Base-by-base conservation (phyloP, 1,140 invertebrate genomes). In the Drosophila cardini region DNA sequence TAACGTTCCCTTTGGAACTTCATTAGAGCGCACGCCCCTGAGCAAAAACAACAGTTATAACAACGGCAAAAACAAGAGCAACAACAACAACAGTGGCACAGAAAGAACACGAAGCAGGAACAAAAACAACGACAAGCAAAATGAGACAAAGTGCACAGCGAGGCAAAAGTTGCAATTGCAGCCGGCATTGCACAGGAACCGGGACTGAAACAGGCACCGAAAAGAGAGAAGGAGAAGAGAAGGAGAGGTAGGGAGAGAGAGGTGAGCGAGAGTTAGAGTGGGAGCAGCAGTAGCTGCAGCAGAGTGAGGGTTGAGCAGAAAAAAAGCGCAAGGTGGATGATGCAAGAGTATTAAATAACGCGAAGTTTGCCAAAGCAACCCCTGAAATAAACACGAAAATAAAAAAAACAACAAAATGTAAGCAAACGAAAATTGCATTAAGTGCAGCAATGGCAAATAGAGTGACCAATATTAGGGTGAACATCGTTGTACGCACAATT, bases 301-400 rank as follows among this genome's bases (percentile, higher is more conserved):
- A 43, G 68, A 45, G 40, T 21, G 6, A 64, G 32, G 13, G 26
- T 7, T 11, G 9, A n/a, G n/a, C 21, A 69, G 8, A 57, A 34
- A 61, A 86, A 86, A 81, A 86, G 82, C 82, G 82, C 82, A 86
- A 86, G 83, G 82, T 86, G 82, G 83, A 86, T 78, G 83, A 87
- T 86, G 83, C 65, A 74, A 80, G 77, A 63, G 81, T 77, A 84
- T 84, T 84, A 58, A 85, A 72, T 85, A 74, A 78, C 81, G 48
- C 21, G 55, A 71, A 74, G 45, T 42, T 42, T 36, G 30, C 4
- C 32, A 15, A 42, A 40, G 71, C 83, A 86, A 63, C 83, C 83
- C 83, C 58, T 87, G 79, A 86, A 87, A 76, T 50, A 83, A 84
- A 26, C 21, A 26, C 21, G 21, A 26, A 26, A 26, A 26, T 26